Evolutionary conservation across 2,888 invertebrate species (phyloP).

Genomic region (Coronaproctus castanopsis): DNA sequence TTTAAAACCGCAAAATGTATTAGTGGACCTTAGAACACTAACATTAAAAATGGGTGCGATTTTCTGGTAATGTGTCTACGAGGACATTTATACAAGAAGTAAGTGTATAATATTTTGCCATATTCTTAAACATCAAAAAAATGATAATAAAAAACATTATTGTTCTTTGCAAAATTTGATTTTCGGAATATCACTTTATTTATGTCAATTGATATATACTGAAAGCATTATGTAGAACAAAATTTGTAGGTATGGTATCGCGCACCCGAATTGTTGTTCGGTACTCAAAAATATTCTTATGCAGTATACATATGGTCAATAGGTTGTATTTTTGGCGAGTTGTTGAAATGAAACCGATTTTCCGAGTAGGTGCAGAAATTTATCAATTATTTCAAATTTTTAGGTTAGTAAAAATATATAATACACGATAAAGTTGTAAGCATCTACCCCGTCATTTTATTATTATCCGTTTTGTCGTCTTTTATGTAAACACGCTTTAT

Average conservation of each 20-base stretch:
- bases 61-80: slow-evolving; percentile 79
- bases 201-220: too few species aligned
- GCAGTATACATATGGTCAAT: slow-evolving; percentile 94
- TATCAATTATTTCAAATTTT: slow-evolving; percentile 96
- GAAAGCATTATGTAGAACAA: too few species aligned
- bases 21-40: slow-evolving; percentile 64
- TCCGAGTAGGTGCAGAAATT: slow-evolving; percentile 96
- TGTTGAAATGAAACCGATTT: slow-evolving; percentile 68
- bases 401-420: slow-evolving; percentile 28
- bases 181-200: too few species aligned
- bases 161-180: too few species aligned
- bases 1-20: slow-evolving; percentile 85
- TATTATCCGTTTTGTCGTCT: neutral
- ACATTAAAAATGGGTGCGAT: slow-evolving; percentile 63
- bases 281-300: slow-evolving; percentile 71
- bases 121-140: neutral
- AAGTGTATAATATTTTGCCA: neutral
- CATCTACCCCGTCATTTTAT: neutral
- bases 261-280: slow-evolving; percentile 88
- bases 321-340: slow-evolving; percentile 95
- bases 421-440: neutral
- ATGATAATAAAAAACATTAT: too few species aligned
- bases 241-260: slow-evolving; percentile 96
- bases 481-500: too few species aligned
- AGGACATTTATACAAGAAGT: slow-evolving; percentile 79